Evolutionary conservation across 1,140 invertebrate genomes (phyloP).

Genomic region (Drosophila bocqueti): DNA sequence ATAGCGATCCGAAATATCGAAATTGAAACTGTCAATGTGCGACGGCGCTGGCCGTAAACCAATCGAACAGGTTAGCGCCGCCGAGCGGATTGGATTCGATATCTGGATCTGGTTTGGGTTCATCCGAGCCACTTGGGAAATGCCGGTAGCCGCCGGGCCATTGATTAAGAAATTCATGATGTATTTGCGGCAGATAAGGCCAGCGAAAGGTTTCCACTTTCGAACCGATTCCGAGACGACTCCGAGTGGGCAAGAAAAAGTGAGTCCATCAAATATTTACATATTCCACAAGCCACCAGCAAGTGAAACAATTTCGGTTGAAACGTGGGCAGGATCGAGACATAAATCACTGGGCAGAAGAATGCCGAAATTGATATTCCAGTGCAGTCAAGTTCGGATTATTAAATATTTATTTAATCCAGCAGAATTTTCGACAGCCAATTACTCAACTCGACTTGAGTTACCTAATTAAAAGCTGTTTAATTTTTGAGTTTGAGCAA

Average conservation of each 20-base stretch:
- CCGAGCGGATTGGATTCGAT: slow-evolving; percentile 29
- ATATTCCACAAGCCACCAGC: slow-evolving; percentile 27
- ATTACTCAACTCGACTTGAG: not conserved
- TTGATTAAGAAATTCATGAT: slow-evolving; percentile 78
- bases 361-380: slow-evolving; percentile 15
- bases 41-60: slow-evolving; percentile 27
- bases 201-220: slow-evolving; percentile 59
- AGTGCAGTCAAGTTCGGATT: slow-evolving; percentile 1
- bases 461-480: slow-evolving; percentile 17
- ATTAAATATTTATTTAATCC: slow-evolving; percentile 40
- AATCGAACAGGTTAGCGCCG: slow-evolving; percentile 52
- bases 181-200: slow-evolving; percentile 67
- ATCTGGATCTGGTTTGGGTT: slow-evolving; percentile 54
- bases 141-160: slow-evolving; percentile 65
- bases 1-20: slow-evolving; percentile 60
- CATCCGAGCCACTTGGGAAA: slow-evolving; percentile 65
- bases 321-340: slow-evolving; percentile 44
- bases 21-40: slow-evolving; percentile 66
- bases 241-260: slow-evolving; percentile 34
- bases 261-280: slow-evolving; percentile 51
- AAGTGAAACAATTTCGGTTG: slow-evolving; percentile 27
- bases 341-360: slow-evolving; percentile 22
- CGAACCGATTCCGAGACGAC: slow-evolving; percentile 7
- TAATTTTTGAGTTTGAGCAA: not conserved
- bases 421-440: slow-evolving; percentile 2